Percentiles rank a stretch among this genome's conserved stretches.
Evolutionary conservation across 23 tunicate species (phyloP).

Genomic region (Pegea sp.): DNA sequence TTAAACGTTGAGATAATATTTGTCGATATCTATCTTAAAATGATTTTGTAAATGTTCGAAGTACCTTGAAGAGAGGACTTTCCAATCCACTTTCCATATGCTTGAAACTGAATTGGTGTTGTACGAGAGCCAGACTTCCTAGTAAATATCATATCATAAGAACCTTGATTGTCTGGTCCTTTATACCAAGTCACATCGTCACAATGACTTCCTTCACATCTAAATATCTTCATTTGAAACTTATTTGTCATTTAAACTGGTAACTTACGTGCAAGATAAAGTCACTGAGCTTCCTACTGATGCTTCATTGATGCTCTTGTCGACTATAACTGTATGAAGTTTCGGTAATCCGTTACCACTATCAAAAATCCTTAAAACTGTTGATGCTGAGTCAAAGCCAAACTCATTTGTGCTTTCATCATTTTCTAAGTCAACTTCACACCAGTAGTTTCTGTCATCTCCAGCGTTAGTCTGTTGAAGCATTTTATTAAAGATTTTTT

Average conservation of each 20-base stretch:
- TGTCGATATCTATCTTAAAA: too few species aligned
- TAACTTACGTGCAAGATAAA: not conserved
- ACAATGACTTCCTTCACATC: slow-evolving; percentile 28
- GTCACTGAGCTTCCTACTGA: not conserved
- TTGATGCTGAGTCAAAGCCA: slow-evolving; percentile 1
- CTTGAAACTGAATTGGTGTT: not conserved
- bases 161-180: not conserved
- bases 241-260: too few species aligned
- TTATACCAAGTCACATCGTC: too few species aligned
- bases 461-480: not conserved
- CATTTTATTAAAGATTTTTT: not conserved
- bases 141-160: not conserved
- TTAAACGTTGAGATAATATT: too few species aligned
- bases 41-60: not conserved
- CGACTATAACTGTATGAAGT: not conserved
- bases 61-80: not conserved
- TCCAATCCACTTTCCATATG: not conserved
- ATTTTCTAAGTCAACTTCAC: slow-evolving; percentile 4
- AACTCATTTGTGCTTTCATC: not conserved
- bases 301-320: not conserved
- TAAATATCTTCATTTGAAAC: too few species aligned
- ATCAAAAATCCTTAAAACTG: not conserved
- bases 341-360: not conserved
- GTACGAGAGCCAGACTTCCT: not conserved
- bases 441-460: slow-evolving; percentile 24